Evolutionary conservation across 2,113 vertebrate genomes (phyloP).

Genomic region (Furnarius figulus): DNA sequence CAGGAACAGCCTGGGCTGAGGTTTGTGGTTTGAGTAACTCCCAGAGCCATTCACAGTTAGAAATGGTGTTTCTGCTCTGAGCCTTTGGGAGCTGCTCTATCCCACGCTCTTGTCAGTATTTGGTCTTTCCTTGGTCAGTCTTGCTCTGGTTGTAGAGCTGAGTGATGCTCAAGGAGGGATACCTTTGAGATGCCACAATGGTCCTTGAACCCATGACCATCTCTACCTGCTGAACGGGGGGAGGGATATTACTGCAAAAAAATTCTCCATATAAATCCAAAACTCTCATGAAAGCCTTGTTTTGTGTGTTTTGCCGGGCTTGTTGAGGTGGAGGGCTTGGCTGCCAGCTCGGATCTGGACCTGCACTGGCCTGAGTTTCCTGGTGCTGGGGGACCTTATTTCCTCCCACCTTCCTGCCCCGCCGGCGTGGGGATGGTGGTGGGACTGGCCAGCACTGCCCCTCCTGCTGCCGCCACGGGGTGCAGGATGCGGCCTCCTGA

Average conservation of each 20-base stretch:
- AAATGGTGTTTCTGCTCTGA: neutral
- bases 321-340: neutral
- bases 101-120: fast-evolving
- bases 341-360: neutral
- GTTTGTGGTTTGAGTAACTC: neutral
- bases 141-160: neutral
- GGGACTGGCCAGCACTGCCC: fast-evolving
- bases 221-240: fast-evolving
- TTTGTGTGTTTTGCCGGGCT: neutral
- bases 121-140: neutral
- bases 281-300: neutral
- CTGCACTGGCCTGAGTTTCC: neutral
- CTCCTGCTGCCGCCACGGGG: fast-evolving
- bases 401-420: neutral
- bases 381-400: neutral
- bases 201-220: neutral
- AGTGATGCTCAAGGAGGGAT: neutral
- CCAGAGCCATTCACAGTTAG: neutral
- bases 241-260: fast-evolving
- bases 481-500: neutral
- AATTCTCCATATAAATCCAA: neutral
- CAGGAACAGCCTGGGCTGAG: neutral
- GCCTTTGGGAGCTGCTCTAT: neutral
- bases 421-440: fast-evolving
- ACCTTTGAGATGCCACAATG: fast-evolving